Conservation (phyloP, 2,797 vertebrate species). For the Halcyon chelicuti region DNA sequence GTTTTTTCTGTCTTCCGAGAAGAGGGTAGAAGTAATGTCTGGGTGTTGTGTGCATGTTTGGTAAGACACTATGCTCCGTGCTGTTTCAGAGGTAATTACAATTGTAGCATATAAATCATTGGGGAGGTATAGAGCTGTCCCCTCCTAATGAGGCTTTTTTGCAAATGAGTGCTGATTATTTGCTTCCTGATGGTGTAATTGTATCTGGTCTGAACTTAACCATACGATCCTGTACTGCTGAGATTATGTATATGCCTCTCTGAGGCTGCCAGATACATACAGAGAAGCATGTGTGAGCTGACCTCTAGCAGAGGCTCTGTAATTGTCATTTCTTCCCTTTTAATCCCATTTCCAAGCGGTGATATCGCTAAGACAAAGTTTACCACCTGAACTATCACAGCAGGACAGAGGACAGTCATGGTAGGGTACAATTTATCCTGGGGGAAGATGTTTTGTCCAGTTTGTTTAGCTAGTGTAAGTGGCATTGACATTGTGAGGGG, state of each 20-base stretch:
- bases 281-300: slow-evolving; percentile 59
- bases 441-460: background rate
- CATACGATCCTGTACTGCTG: slow-evolving; percentile 53
- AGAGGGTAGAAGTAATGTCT: slow-evolving; percentile 23
- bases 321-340: background rate
- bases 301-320: slow-evolving; percentile 60
- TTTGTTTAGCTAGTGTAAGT: background rate
- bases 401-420: background rate
- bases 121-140: slow-evolving; percentile 51
- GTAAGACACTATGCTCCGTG: slow-evolving; percentile 57
- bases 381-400: background rate
- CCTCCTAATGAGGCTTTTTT: slow-evolving; percentile 62
- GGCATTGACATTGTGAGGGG: background rate
- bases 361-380: background rate
- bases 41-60: background rate
- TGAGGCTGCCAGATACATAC: slow-evolving; percentile 58
- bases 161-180: slow-evolving; percentile 57
- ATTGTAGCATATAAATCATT: slow-evolving; percentile 73
- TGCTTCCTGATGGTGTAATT: slow-evolving; percentile 55
- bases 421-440: background rate
- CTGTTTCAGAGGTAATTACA: slow-evolving; percentile 72
- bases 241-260: slow-evolving; percentile 74
- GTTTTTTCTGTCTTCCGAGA: slow-evolving; percentile 17
- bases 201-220: slow-evolving; percentile 67
- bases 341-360: slow-evolving; percentile 19